Evolutionary conservation across 23 tunicate species (phyloP).

Genomic region (Diplosoma virens): DNA sequence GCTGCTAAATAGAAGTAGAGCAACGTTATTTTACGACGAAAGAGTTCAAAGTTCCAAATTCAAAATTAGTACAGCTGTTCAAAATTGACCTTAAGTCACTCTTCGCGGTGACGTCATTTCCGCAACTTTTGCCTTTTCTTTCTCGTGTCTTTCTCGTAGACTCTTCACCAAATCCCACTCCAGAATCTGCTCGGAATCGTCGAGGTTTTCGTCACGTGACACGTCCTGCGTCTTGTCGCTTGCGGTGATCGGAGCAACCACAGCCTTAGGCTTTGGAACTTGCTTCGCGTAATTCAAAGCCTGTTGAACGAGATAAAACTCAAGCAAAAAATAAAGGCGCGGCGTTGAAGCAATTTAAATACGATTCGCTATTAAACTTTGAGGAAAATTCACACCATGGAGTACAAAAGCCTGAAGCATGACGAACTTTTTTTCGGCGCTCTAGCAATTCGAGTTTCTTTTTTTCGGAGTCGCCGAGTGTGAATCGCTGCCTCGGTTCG

Average conservation of each 20-base stretch:
- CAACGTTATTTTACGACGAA: too few species aligned
- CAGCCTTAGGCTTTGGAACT: constrained; percentile 66
- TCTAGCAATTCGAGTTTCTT: constrained; percentile 46
- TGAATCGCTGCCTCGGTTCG: constrained; percentile 19
- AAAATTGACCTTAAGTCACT: too few species aligned
- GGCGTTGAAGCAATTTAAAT: too few species aligned
- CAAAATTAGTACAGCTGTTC: too few species aligned
- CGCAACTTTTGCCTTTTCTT: constrained; percentile 77
- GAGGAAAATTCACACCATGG: too few species aligned
- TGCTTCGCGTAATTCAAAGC: constrained; percentile 74
- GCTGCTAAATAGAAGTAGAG: too few species aligned
- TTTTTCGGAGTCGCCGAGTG: constrained; percentile 33
- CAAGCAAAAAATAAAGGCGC: too few species aligned
- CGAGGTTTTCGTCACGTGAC: background rate
- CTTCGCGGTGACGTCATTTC: constrained; percentile 28
- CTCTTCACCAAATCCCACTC: constrained; percentile 55
- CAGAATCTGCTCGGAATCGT: background rate
- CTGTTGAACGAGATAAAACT: too few species aligned
- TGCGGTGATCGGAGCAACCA: background rate
- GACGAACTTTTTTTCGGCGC: constrained; percentile 35
- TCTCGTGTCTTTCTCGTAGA: constrained; percentile 76
- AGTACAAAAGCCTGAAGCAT: too few species aligned
- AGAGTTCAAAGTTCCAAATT: too few species aligned
- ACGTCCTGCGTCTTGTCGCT: too few species aligned
- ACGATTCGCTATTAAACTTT: too few species aligned